phyloP scores from a whole-genome alignment of 1,140 invertebrate species.

The Drosophila santomea region DNA sequence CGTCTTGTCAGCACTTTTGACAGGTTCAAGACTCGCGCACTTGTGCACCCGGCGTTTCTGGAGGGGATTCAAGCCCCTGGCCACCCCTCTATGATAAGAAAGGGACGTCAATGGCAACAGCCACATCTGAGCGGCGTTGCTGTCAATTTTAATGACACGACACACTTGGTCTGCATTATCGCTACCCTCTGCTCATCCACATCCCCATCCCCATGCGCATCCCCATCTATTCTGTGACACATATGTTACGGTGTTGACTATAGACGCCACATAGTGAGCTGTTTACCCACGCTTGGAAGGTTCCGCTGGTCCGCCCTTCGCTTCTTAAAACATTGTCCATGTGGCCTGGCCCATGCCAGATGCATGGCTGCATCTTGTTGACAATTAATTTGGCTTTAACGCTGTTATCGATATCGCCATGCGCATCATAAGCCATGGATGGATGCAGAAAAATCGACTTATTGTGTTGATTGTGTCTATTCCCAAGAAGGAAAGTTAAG shows the following conservation, averaged over 20 bases:
- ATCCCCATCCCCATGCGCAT: not conserved
- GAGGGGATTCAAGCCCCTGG: conserved; percentile 6
- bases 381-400: conserved; percentile 75
- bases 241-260: conserved; percentile 41
- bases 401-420: conserved; percentile 60
- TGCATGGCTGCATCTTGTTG: conserved; percentile 73
- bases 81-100: conserved; percentile 30
- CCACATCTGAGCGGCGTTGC: conserved; percentile 60
- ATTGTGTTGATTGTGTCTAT: conserved; percentile 29
- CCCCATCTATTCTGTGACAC: not conserved
- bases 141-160: conserved; percentile 76
- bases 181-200: conserved; percentile 6
- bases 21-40: conserved; percentile 41
- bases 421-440: conserved; percentile 46
- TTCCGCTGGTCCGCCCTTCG: conserved; percentile 3
- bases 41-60: conserved; percentile 1
- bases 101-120: conserved; percentile 50
- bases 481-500: conserved; percentile 5
- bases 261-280: conserved; percentile 11
- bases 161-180: conserved; percentile 52
- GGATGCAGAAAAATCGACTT: conserved; percentile 42
- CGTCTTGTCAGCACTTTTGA: conserved; percentile 58
- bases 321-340: conserved; percentile 54
- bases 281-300: conserved; percentile 17
- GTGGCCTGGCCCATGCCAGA: conserved; percentile 26